These are phyloP conservation scores for Axinella damicornis DNA, from an alignment of 37 sponge, comb jelly and placozoan genomes.

Conservation along the genomic window DNA sequence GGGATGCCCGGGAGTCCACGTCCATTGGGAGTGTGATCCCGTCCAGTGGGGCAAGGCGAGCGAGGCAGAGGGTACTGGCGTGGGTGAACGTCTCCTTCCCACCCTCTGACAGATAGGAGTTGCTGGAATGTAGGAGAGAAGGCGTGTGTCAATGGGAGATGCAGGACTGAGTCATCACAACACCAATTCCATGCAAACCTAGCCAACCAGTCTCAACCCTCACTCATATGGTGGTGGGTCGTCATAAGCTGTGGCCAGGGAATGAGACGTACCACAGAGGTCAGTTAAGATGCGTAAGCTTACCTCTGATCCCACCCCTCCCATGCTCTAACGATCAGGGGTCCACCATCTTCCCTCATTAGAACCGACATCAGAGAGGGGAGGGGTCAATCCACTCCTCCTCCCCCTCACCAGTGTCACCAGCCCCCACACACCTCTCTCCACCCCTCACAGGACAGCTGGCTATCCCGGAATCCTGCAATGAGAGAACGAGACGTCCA, in stretches of 20 bases:
- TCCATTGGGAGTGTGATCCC: neutral
- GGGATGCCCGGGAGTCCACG: no score
- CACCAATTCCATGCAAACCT: no score
- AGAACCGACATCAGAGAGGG: neutral
- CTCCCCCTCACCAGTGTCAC: neutral
- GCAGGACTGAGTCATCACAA: neutral
- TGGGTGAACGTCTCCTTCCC: neutral
- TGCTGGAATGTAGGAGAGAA: neutral
- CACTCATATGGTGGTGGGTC: no score
- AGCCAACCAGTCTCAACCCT: no score
- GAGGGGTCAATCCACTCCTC: constrained; percentile 3
- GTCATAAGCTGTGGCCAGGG: neutral
- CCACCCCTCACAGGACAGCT: neutral
- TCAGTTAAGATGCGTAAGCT: no score
- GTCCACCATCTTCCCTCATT: neutral
- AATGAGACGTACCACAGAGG: neutral
- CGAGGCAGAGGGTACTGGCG: constrained; percentile 7
- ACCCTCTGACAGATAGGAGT: constrained; percentile 1
- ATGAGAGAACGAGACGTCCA: no score
- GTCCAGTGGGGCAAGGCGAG: neutral
- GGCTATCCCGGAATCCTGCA: no score
- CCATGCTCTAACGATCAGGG: neutral
- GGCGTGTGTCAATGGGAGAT: neutral
- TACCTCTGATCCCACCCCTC: neutral
- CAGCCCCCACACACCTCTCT: neutral